Evolutionary conservation across 2,113 vertebrate genomes (phyloP).

Genomic region (Calyptomena viridis): DNA sequence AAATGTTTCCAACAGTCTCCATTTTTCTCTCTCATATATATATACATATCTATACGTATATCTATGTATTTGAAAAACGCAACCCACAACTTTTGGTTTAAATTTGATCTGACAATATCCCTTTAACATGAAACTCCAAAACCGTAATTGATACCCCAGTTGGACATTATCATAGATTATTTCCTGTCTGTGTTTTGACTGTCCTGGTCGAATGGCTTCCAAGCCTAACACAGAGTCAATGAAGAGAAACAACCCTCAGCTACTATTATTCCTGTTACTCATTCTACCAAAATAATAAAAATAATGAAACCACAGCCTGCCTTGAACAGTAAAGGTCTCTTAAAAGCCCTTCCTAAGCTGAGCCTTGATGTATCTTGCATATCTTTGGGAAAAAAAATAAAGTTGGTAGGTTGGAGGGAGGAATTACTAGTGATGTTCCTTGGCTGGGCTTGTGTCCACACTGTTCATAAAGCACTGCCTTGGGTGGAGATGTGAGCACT

Average conservation of each 20-base stretch:
- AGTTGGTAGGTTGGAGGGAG: not conserved
- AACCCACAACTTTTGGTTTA: conserved; percentile 51
- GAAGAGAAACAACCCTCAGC: conserved; percentile 70
- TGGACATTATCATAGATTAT: conserved; percentile 70
- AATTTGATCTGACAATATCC: conserved; percentile 62
- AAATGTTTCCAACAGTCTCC: conserved; percentile 19
- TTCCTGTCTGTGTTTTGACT: conserved; percentile 77
- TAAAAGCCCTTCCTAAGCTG: conserved; percentile 27
- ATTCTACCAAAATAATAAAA: conserved; percentile 71
- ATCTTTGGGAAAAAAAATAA: conserved; percentile 6
- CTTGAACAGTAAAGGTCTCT: conserved; percentile 42
- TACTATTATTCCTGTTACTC: conserved; percentile 70
- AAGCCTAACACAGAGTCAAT: conserved; percentile 66
- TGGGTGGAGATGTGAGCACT: not conserved
- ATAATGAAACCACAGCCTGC: conserved; percentile 65
- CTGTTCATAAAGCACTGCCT: not conserved
- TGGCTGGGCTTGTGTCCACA: not conserved
- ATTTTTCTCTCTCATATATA: not conserved
- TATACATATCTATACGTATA: not conserved
- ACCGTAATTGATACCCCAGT: conserved; percentile 63
- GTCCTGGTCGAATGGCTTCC: conserved; percentile 69
- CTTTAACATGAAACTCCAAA: conserved; percentile 61
- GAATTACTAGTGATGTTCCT: conserved; percentile 11
- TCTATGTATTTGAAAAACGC: not conserved
- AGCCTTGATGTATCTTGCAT: conserved; percentile 1